Evolutionary conservation across 2,888 invertebrate genomes (phyloP), one percentile per base, ranked within the genome.

Genomic region (Epinotia nisella): DNA sequence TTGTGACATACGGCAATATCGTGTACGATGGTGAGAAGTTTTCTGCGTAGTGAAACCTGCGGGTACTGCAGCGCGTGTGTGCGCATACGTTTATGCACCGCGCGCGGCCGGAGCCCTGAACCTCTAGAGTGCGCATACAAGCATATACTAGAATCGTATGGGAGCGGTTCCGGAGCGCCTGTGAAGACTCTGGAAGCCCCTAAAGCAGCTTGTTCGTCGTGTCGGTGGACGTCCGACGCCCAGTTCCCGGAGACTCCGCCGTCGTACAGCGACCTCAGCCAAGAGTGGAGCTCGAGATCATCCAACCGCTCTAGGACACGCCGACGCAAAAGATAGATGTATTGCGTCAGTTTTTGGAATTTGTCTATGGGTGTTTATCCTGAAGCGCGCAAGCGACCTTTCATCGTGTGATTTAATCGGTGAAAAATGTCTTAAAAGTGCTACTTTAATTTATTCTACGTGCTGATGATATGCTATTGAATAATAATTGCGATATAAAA

Each of bases 31-130:
- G 90, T 91, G 77, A 84, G 84, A 76, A 90, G 85, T 83, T 80
- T 80, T 79, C 80, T 89, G 58, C 87, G 85, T 67, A 88, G 86
- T 77, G 90, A 92, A 71, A 89, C 84, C 75, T 94, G 94, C 83
- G 94, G 94, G 24, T 94, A 93, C 75, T 94, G 94, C 83, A 87
- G 84, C 78, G 89, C 92, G 55, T 94, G 94, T 79, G 90, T 94
- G 64, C 92, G 93, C 17, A 81, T 88, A 75, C 87, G 94, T 19
- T 78, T 94, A 56, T 85, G 87, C 79, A 88, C 85, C 9, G 93
- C 92, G 35, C 87, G 92, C 24, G 94, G 94, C 3, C 85, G 94
- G 49, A 87, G 81, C 72, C 90, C 93, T 1, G 93, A 93, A 74
- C 88, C 88, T 5, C 75, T 90, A 75, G 91, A 93, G 82, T 94